Conservation (phyloP, 1,140 invertebrate genomes). For the Drosophila kepulauana region DNA sequence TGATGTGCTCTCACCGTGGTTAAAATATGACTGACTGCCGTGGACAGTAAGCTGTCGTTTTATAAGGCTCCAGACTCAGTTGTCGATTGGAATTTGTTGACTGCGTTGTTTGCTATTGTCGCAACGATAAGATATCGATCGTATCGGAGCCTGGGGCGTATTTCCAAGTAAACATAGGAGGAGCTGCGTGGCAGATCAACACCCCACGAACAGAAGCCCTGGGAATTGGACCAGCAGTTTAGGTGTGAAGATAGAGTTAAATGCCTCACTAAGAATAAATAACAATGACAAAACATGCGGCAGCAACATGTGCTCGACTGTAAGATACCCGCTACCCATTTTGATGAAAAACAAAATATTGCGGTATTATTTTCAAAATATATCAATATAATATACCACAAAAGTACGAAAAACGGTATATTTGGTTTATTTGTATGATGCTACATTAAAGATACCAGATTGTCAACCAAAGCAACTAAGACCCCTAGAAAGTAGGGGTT, state of each 20-base stretch:
- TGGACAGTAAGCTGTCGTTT: not conserved
- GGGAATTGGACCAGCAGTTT: not conserved
- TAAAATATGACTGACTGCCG: conserved; percentile 29
- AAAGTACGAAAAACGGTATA: too few relatives aligned
- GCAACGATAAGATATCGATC: conserved; percentile 35
- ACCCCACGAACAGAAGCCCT: not conserved
- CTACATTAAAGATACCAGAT: too few relatives aligned
- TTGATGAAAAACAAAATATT: too few relatives aligned
- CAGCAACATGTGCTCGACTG: too few relatives aligned
- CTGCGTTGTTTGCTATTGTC: conserved; percentile 18
- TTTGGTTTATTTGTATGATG: too few relatives aligned
- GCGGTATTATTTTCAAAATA: too few relatives aligned
- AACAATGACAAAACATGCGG: not conserved
- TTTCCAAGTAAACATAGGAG: conserved; percentile 19
- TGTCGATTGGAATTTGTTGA: conserved; percentile 22
- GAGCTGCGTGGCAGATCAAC: not conserved
- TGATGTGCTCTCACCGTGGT: conserved; percentile 3
- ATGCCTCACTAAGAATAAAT: not conserved
- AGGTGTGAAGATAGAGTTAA: conserved; percentile 18
- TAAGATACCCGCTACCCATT: too few relatives aligned
- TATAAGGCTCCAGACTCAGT: conserved; percentile 23
- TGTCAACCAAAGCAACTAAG: too few relatives aligned
- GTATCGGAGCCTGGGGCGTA: conserved; percentile 6
- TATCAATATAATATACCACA: too few relatives aligned
- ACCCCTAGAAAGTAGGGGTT: too few relatives aligned